Evolutionary conservation across 2,888 invertebrate genomes (phyloP).

Genomic region (Labia minor): DNA sequence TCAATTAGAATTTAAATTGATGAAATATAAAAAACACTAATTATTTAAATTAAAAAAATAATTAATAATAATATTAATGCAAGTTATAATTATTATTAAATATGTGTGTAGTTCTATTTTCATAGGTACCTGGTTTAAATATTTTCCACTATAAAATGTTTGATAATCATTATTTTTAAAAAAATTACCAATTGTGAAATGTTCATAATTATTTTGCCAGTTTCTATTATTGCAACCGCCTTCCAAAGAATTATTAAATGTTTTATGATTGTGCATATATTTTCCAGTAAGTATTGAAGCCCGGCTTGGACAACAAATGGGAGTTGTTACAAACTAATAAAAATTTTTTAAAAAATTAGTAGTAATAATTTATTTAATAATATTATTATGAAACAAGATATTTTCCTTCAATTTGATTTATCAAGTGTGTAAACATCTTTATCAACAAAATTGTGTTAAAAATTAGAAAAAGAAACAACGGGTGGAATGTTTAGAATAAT

Average conservation of each 20-base stretch:
- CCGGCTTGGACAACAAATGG: constrained; percentile 85
- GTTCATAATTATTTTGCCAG: constrained; percentile 59
- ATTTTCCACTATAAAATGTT: constrained; percentile 90
- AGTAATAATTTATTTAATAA: neutral
- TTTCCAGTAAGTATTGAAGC: constrained; percentile 73
- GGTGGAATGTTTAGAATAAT: no score
- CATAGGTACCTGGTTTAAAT: constrained; percentile 86
- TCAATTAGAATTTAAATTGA: neutral
- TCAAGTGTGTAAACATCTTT: no score
- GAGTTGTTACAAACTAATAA: constrained; percentile 67
- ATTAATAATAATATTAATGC: no score
- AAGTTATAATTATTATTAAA: no score
- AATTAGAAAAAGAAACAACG: no score
- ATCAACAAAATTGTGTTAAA: no score
- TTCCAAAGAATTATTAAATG: constrained; percentile 61
- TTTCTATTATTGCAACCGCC: constrained; percentile 63
- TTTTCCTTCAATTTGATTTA: no score
- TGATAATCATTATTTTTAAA: constrained; percentile 55
- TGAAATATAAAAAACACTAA: no score
- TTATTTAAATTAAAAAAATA: no score
- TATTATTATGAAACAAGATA: neutral
- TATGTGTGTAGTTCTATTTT: no score
- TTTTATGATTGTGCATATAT: constrained; percentile 72
- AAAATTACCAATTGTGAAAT: constrained; percentile 53
- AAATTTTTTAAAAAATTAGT: constrained; percentile 20